Evolutionary conservation across 2,113 vertebrate species (phyloP), one percentile per base, ranked within the genome.

Genomic region (Hiodon alosoides): DNA sequence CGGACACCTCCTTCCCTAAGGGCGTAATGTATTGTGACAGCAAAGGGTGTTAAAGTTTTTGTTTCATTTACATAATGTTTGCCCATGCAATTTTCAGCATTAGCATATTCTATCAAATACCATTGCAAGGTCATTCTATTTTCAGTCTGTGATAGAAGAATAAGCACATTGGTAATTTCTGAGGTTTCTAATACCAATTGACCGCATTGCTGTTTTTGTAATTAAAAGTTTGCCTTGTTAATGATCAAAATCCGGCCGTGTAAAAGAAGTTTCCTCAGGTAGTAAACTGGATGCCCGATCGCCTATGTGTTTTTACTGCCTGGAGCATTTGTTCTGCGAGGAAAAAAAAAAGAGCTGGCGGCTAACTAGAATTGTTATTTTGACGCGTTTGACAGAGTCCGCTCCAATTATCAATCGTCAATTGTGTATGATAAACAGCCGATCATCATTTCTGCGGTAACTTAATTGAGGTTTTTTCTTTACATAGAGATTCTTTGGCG

Each of bases 1-100:
- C 51, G 58, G 57, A 31, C 70, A 83, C 81, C 80, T 61, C 78
- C 72, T 85, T 83, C 76, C 81, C 58, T 57, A 48, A 11, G 79
- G 83, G 73, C 13, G 74, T 51, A 60, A 69, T 72, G 77, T 16
- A 13, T 10, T 68, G 60, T 71, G 73, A 75, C 73, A 75, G 72
- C 61, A 71, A 66, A 70, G 57, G 54, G 77, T 60, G 61, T 68
- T 71, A 70, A 77, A 78, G 79, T 75, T 79, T 72, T 74, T 72
- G 76, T 71, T 53, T 60, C 50, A 75, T 75, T 75, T 75, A 68
- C 65, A 58, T 75, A 75, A 75, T 67, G 65, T 67, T 58, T 67
- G 73, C 46, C 58, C 68, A 67, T 59, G 57, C 53, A 58, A 59
- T 75, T 72, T 72, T 31, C 31, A 31, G 31, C 31, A 72, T 62